These are phyloP conservation scores for Sparidentex hasta DNA, from an alignment of 2,797 vertebrate species.

Conservation along the genomic window DNA sequence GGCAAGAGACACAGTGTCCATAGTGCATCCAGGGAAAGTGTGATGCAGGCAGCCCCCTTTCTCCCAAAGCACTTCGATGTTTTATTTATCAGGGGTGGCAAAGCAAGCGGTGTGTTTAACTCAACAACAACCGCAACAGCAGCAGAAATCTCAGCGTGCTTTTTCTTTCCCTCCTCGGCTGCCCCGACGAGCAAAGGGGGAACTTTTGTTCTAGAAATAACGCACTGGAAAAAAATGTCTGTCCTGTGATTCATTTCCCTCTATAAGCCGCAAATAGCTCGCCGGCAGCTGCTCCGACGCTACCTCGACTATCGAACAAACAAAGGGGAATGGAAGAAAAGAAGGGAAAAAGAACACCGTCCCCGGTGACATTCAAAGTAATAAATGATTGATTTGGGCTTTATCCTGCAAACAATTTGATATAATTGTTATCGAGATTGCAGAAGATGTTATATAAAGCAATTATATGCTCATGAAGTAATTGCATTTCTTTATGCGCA, in stretches of 20 bases:
- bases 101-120: constrained; percentile 78
- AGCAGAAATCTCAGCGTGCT: constrained; percentile 65
- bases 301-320: constrained; percentile 37
- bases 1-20: constrained; percentile 60
- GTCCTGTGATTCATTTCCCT: constrained; percentile 61
- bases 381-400: constrained; percentile 41
- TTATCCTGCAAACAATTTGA: constrained; percentile 36
- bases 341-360: constrained; percentile 13
- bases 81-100: constrained; percentile 80
- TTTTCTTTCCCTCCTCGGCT: constrained; percentile 6
- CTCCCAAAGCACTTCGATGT: constrained; percentile 73
- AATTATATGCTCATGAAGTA: constrained; percentile 61
- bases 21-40: constrained; percentile 59
- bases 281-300: constrained; percentile 29
- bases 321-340: neutral
- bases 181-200: neutral
- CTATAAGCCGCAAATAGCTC: constrained; percentile 57
- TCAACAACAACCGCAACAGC: constrained; percentile 70
- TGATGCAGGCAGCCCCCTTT: constrained; percentile 52
- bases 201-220: constrained; percentile 63
- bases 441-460: constrained; percentile 53
- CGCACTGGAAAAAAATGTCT: constrained; percentile 44
- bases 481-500: constrained; percentile 69
- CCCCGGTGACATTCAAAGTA: constrained; percentile 19
- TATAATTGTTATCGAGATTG: constrained; percentile 65